Percentiles rank a stretch among this genome's conserved stretches.
Conservation (phyloP, 1,140 invertebrate species). For the Melanaphis sacchari region DNA sequence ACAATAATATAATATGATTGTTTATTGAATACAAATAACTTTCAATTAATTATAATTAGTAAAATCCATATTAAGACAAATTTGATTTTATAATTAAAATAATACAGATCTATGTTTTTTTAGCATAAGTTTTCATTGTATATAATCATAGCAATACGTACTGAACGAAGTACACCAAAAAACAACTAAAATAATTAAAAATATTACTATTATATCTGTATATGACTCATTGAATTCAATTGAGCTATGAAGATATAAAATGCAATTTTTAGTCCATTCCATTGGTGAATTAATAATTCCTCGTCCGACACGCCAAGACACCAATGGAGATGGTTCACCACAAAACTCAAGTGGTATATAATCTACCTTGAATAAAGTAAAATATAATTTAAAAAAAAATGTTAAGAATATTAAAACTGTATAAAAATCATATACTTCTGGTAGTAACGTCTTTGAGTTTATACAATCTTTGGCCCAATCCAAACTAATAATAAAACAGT, state of each 20-base stretch:
- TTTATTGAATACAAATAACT: neutral
- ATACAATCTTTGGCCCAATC: constrained; percentile 22
- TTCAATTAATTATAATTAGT: neutral
- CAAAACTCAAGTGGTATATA: constrained; percentile 5
- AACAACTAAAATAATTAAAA: neutral
- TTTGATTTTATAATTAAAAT: neutral
- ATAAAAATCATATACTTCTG: constrained; percentile 21
- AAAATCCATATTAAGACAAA: neutral
- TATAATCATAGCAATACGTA: too few relatives aligned
- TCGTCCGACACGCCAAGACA: constrained; percentile 12
- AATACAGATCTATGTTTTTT: neutral
- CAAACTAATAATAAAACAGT: constrained; percentile 5
- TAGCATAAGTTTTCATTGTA: neutral
- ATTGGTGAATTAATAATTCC: constrained; percentile 31
- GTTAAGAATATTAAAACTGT: neutral
- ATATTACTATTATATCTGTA: neutral
- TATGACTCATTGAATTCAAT: neutral
- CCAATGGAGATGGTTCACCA: constrained; percentile 29
- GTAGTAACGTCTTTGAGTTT: neutral
- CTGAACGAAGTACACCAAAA: too few relatives aligned
- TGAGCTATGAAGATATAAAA: constrained; percentile 31
- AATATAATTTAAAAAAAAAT: neutral
- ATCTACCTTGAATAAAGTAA: neutral
- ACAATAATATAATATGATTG: neutral
- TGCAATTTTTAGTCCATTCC: constrained; percentile 21